Conservation (phyloP, 1,140 invertebrate species). For the Brachionus asplanchnoidis region DNA sequence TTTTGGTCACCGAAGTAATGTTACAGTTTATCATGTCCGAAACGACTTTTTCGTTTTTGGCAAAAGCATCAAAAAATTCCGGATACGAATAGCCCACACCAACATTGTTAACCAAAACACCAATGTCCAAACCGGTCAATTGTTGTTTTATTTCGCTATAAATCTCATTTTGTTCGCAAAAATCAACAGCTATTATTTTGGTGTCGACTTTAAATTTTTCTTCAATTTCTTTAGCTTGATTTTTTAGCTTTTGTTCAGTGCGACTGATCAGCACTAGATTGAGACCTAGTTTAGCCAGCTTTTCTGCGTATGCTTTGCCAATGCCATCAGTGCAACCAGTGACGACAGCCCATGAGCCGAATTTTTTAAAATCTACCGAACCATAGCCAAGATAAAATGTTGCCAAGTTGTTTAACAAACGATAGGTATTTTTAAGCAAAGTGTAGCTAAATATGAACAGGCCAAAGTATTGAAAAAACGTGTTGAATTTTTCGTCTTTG, state of each 20-base stretch:
- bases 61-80: slow-evolving; percentile 59
- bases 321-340: slow-evolving; percentile 87
- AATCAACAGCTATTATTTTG: slow-evolving; percentile 76
- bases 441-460: slow-evolving; percentile 12
- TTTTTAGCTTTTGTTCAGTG: slow-evolving; percentile 72
- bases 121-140: slow-evolving; percentile 74
- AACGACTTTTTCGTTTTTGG: slow-evolving; percentile 47
- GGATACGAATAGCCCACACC: slow-evolving; percentile 83
- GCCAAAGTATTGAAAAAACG: slow-evolving; percentile 38
- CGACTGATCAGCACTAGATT: slow-evolving; percentile 83
- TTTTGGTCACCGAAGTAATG: slow-evolving; percentile 68
- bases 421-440: not conserved
- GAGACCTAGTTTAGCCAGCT: slow-evolving; percentile 65
- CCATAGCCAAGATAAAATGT: slow-evolving; percentile 31
- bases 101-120: slow-evolving; percentile 89
- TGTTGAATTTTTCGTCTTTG: slow-evolving; percentile 27
- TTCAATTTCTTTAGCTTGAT: slow-evolving; percentile 71
- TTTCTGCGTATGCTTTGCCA: slow-evolving; percentile 78
- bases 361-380: slow-evolving; percentile 7
- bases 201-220: slow-evolving; percentile 71
- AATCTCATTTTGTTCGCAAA: slow-evolving; percentile 66
- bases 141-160: slow-evolving; percentile 72
- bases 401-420: slow-evolving; percentile 3
- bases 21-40: slow-evolving; percentile 68
- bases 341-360: slow-evolving; percentile 62